phyloP scores from a whole-genome alignment of 2,113 vertebrate species.

The Nerophis lumbriciformis region DNA sequence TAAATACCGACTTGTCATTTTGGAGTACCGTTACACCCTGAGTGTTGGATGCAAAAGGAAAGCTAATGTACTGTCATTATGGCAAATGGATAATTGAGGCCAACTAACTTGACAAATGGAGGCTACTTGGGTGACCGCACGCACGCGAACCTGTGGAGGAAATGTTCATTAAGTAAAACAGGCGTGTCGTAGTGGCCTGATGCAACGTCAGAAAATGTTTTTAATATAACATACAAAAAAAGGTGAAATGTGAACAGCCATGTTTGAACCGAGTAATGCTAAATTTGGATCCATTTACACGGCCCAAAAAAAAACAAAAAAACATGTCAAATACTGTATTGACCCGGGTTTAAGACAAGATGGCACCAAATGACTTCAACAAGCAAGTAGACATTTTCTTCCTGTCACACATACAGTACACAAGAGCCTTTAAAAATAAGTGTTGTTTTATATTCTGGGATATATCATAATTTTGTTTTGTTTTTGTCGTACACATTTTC shows the following conservation, averaged over 20 bases:
- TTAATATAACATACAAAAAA: conserved; percentile 40
- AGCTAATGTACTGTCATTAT: conserved; percentile 71
- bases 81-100: conserved; percentile 87
- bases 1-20: too few relatives aligned
- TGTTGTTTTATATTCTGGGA: too few relatives aligned
- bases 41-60: conserved; percentile 59
- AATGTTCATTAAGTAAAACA: conserved; percentile 80
- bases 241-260: conserved; percentile 36
- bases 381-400: too few relatives aligned
- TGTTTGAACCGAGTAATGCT: background rate
- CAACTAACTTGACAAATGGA: conserved; percentile 96
- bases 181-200: conserved; percentile 73
- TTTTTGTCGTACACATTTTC: too few relatives aligned
- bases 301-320: too few relatives aligned
- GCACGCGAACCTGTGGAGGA: conserved; percentile 92
- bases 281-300: background rate
- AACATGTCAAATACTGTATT: too few relatives aligned
- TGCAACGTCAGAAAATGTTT: conserved; percentile 25
- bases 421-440: too few relatives aligned
- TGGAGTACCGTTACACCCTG: too few relatives aligned
- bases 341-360: too few relatives aligned
- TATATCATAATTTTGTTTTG: too few relatives aligned
- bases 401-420: too few relatives aligned
- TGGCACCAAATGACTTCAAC: too few relatives aligned
- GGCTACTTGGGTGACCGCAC: conserved; percentile 91